Conservation (phyloP, 2,113 vertebrate genomes). For the Lichenostomus cassidix region DNA sequence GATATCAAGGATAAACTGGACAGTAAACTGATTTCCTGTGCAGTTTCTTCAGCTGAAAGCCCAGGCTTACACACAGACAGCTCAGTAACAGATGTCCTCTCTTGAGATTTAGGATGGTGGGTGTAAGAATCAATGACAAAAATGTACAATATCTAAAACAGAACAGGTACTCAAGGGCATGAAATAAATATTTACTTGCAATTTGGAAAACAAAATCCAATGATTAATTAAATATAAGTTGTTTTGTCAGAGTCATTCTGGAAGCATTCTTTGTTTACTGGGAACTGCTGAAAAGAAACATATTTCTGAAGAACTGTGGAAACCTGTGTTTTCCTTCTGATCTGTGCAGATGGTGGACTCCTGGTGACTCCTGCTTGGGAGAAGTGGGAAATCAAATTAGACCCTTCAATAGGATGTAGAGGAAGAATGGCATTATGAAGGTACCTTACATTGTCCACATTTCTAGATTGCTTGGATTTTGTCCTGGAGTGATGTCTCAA, state of each 20-base stretch:
- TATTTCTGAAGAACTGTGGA: not conserved
- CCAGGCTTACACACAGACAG: not conserved
- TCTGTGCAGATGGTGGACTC: not conserved
- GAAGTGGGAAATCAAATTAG: not conserved
- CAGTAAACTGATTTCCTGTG: not conserved
- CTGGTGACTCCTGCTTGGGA: not conserved
- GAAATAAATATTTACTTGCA: constrained; percentile 28
- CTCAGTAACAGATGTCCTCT: not conserved
- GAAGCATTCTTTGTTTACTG: not conserved
- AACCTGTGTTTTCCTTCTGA: not conserved
- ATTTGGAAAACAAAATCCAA: not conserved
- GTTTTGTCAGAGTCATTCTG: not conserved
- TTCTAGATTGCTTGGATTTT: not conserved
- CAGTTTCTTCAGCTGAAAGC: not conserved
- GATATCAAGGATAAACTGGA: not conserved
- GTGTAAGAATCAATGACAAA: not conserved
- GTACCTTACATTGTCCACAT: not conserved
- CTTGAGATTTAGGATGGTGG: not conserved
- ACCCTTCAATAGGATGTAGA: not conserved
- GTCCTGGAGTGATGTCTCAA: not conserved
- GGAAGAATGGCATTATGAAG: not conserved
- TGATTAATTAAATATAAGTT: not conserved
- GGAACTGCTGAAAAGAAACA: not conserved
- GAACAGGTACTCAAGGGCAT: not conserved
- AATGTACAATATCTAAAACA: not conserved